These are phyloP conservation scores for Allygus modestus DNA, from an alignment of 2,888 invertebrate genomes.

Conservation along the genomic window DNA sequence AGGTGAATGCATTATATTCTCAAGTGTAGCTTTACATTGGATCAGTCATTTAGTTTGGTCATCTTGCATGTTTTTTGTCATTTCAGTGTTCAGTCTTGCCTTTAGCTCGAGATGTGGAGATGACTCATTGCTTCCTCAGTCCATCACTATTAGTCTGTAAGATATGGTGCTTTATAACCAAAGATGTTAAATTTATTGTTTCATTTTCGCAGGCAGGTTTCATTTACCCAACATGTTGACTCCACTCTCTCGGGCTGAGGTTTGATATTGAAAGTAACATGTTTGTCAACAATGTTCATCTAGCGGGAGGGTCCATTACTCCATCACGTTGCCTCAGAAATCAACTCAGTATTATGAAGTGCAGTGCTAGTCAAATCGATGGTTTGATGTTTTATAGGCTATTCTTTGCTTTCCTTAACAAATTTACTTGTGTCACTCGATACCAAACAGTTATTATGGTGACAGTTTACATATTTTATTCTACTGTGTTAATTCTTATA, in stretches of 20 bases:
- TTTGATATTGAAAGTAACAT: background rate
- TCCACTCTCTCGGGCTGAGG: background rate
- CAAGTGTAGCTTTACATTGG: background rate
- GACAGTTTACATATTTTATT: too few species aligned
- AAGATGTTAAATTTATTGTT: constrained; percentile 18
- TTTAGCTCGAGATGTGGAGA: background rate
- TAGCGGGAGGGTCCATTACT: background rate
- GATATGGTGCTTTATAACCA: constrained; percentile 5
- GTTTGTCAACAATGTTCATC: background rate
- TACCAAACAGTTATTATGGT: too few species aligned
- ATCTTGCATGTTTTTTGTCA: background rate
- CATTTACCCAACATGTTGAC: background rate
- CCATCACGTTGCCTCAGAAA: background rate
- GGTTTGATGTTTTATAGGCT: too few species aligned
- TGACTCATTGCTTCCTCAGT: background rate
- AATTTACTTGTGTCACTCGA: too few species aligned
- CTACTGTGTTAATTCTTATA: too few species aligned
- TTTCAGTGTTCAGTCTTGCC: background rate
- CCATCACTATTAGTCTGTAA: background rate
- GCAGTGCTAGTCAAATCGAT: too few species aligned
- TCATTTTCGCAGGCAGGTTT: background rate
- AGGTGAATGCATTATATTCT: background rate
- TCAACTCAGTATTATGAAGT: background rate
- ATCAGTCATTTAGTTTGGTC: background rate
- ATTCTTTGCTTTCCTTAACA: too few species aligned